These are phyloP conservation scores for Oplegnathus fasciatus DNA, from an alignment of 2,113 vertebrate species.

Conservation along the genomic window DNA sequence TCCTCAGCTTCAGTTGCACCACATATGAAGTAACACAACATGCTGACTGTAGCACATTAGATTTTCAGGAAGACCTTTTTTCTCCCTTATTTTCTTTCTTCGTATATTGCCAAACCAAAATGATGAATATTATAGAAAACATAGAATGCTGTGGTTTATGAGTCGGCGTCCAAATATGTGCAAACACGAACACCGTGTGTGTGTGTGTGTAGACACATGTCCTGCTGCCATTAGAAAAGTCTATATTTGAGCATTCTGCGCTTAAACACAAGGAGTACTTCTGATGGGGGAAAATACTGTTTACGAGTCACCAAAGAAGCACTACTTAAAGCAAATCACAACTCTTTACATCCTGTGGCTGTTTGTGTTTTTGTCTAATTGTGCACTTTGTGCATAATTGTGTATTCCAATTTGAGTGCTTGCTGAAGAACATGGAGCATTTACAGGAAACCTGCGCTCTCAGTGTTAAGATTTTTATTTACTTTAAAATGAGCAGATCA, in stretches of 20 bases:
- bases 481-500: constrained; percentile 7
- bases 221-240: constrained; percentile 57
- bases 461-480: constrained; percentile 25
- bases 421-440: constrained; percentile 1
- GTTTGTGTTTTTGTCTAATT: constrained; percentile 37
- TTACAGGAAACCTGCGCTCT: constrained; percentile 30
- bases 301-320: constrained; percentile 49
- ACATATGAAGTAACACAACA: constrained; percentile 67
- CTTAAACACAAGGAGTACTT: constrained; percentile 26
- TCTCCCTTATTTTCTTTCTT: constrained; percentile 63
- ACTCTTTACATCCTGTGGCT: constrained; percentile 34
- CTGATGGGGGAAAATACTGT: constrained; percentile 36
- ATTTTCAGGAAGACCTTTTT: constrained; percentile 53
- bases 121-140: constrained; percentile 82
- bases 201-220: constrained; percentile 5
- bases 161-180: constrained; percentile 74
- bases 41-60: constrained; percentile 74
- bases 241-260: constrained; percentile 52
- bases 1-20: constrained; percentile 54
- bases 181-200: constrained; percentile 56
- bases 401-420: constrained; percentile 2
- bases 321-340: constrained; percentile 44
- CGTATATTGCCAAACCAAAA: constrained; percentile 79
- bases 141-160: constrained; percentile 76
- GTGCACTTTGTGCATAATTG: constrained; percentile 24